Evolutionary conservation across 2,888 invertebrate genomes (phyloP), one percentile per base, ranked within the genome.

Genomic region (Mactromeris polynyma): DNA sequence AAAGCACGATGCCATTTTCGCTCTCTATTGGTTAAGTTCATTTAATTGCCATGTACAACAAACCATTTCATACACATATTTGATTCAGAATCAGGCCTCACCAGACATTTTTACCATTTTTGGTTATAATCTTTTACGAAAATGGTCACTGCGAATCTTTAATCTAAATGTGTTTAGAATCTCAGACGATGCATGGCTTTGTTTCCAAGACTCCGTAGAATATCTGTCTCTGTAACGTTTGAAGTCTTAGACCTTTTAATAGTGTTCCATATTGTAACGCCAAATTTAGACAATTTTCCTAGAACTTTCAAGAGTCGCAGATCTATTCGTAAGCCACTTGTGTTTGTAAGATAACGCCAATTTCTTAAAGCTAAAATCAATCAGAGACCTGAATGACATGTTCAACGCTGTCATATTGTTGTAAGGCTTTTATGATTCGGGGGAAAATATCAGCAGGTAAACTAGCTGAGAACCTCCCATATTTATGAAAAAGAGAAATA

Each of bases 401-500:
- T 77, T n/a, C 36, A 21, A 40, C 78, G 21, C 77, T 84, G 84
- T 78, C 54, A 54, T 38, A 84, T 83, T 78, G 73, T 77, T 54
- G 77, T n/a, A 77, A 38, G 46, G 78, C 84, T 54, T 84, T 84
- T 84, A 78, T 84, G 84, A 78, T 84, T 84, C 78, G 51, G 84
- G 81, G 73, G 84, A 84, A 84, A 84, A 84, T 78, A 84, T 36
- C 81, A 77, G 88, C 85, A 88, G 88, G 85, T 85, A 88, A 88
- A 81, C 31, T 77, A 84, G 58, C 78, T 64, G 83, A 26, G 73
- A 80, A 77, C 78, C 83, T 87, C 87, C 79, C 77, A 81, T 77
- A 82, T 82, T 86, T 86, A 73, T 78, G 77, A 78, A 86, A 86
- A 86, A 54, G 86, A 81, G 82, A 73, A 86, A 86, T 86, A 86